Percentiles rank a stretch among this genome's conserved stretches.
Evolutionary conservation across 2,113 vertebrate species (phyloP).

Genomic region (Papio anubis): DNA sequence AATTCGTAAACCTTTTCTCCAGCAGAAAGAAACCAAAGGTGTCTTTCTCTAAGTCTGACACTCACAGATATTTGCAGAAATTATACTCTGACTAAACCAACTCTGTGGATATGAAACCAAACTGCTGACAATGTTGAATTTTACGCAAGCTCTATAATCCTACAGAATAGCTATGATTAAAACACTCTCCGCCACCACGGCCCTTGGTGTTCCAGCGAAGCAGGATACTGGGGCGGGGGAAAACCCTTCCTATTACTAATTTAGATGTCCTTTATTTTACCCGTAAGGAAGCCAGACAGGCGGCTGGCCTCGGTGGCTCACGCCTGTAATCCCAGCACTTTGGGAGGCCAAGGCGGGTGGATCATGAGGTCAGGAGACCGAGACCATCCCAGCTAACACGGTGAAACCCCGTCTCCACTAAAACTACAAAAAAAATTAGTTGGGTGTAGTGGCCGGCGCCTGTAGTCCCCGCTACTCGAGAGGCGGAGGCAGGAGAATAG

Average conservation of each 20-base stretch:
- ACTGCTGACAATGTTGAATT: neutral
- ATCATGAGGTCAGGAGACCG: too few relatives aligned
- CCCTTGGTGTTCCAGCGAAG: neutral
- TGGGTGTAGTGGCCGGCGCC: too few relatives aligned
- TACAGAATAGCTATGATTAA: neutral
- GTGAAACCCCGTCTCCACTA: too few relatives aligned
- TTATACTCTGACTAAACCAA: neutral
- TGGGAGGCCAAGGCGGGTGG: too few relatives aligned
- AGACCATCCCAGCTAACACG: too few relatives aligned
- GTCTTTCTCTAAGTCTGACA: neutral
- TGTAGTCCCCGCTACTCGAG: too few relatives aligned
- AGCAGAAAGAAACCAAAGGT: neutral
- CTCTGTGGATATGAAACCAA: neutral
- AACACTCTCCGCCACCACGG: neutral
- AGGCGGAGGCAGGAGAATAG: too few relatives aligned
- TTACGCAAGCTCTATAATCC: neutral
- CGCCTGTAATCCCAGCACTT: too few relatives aligned
- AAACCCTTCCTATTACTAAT: neutral
- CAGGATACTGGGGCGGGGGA: neutral
- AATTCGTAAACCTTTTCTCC: neutral
- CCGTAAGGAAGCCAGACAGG: neutral
- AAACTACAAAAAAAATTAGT: too few relatives aligned
- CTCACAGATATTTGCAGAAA: neutral
- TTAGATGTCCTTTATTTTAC: neutral
- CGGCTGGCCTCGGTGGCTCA: accelerated